Evolutionary conservation across 2,113 vertebrate genomes (phyloP).

Genomic region (Serinus canaria): DNA sequence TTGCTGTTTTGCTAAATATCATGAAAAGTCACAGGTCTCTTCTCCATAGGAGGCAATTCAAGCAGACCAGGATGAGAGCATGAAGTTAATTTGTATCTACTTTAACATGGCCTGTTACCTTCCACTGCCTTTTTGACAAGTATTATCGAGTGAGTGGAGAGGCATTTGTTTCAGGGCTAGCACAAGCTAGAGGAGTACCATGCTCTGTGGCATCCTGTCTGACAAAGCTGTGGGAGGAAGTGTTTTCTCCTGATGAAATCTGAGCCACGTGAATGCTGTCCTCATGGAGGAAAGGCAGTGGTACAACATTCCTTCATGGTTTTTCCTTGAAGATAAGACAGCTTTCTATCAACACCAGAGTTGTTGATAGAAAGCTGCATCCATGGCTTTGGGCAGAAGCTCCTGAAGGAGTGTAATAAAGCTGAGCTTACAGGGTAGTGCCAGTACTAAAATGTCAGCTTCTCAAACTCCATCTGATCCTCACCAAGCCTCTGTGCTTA

Average conservation of each 20-base stretch:
- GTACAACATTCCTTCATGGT: not conserved
- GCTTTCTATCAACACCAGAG: not conserved
- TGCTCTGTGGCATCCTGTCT: not conserved
- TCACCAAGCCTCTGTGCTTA: not conserved
- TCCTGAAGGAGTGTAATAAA: not conserved
- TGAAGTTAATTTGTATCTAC: not conserved
- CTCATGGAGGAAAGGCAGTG: not conserved
- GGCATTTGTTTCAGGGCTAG: not conserved
- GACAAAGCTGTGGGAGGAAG: not conserved
- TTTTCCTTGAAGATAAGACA: not conserved
- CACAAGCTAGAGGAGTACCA: not conserved
- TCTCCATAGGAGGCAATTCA: not conserved
- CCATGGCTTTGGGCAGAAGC: not conserved
- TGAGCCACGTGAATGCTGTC: rapidly evolving
- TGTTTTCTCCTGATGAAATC: not conserved
- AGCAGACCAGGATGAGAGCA: not conserved
- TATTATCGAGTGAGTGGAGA: not conserved
- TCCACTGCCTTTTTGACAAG: not conserved
- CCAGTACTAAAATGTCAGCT: not conserved
- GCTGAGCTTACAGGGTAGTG: not conserved
- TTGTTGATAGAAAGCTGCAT: no score
- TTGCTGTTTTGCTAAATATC: not conserved
- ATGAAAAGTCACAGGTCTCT: not conserved
- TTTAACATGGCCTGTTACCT: not conserved
- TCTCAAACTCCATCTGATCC: not conserved